These are phyloP conservation scores for Dreissena rostriformis DNA, from an alignment of 1,140 invertebrate species.

Conservation along the genomic window DNA sequence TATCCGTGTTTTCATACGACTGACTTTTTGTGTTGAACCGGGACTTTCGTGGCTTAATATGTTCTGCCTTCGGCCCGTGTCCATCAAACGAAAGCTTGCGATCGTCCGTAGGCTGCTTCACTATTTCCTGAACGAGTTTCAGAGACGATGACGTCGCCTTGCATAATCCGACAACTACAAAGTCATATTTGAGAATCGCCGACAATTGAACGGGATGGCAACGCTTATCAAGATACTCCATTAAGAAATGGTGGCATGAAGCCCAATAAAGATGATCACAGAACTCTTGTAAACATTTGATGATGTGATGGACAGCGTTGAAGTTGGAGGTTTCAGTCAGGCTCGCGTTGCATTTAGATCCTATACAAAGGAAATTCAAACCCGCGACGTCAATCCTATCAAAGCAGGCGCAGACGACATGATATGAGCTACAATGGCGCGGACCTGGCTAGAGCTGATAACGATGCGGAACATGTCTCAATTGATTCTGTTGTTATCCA, in stretches of 20 bases:
- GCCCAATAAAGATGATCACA: too few relatives aligned
- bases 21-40: too few relatives aligned
- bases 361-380: constrained; percentile 31
- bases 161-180: constrained; percentile 16
- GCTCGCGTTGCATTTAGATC: not conserved
- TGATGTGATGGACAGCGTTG: too few relatives aligned
- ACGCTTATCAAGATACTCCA: too few relatives aligned
- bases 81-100: not conserved
- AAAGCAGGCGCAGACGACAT: not conserved
- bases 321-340: too few relatives aligned
- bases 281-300: too few relatives aligned
- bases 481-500: not conserved
- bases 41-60: too few relatives aligned
- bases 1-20: too few relatives aligned
- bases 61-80: too few relatives aligned
- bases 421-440: constrained; percentile 27
- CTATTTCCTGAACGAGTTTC: not conserved
- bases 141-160: not conserved
- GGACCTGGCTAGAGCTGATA: not conserved
- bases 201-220: constrained; percentile 22
- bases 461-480: not conserved
- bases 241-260: too few relatives aligned
- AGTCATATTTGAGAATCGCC: constrained; percentile 16
- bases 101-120: not conserved
- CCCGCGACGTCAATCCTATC: constrained; percentile 5